Conservation (phyloP, 2,888 invertebrate genomes). For the Podabrus alpinus region DNA sequence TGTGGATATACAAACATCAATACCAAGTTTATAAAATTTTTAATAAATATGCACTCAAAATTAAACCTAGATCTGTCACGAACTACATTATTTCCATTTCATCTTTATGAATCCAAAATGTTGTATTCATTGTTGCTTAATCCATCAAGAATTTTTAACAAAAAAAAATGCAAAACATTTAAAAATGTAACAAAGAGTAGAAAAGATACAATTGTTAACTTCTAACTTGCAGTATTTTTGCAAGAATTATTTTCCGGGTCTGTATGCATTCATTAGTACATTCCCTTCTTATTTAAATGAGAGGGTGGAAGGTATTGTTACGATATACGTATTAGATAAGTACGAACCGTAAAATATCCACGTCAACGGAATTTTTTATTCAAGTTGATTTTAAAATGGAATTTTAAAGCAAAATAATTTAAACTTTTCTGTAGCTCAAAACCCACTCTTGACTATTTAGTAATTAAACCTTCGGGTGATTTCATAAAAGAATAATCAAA, state of each 20-base stretch:
- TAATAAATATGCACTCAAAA: background rate
- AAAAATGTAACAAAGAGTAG: background rate
- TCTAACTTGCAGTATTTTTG: background rate
- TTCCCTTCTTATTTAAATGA: background rate
- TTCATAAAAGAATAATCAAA: background rate
- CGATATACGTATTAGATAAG: background rate
- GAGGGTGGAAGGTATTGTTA: background rate
- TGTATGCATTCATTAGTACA: background rate
- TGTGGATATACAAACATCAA: background rate
- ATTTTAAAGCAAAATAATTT: too few species aligned
- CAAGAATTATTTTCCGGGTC: background rate
- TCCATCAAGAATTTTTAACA: background rate
- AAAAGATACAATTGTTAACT: background rate
- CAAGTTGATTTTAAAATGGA: background rate
- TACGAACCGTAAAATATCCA: background rate
- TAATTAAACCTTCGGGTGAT: background rate
- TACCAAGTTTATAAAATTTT: background rate
- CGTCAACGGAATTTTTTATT: background rate
- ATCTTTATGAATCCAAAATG: background rate
- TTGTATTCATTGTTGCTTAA: background rate
- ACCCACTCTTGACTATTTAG: background rate
- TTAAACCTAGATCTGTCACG: background rate
- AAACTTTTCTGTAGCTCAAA: background rate
- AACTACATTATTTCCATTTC: background rate
- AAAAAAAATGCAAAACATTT: background rate